Base-by-base conservation (phyloP, 2,113 vertebrate species). In the Callionymus lyra region DNA sequence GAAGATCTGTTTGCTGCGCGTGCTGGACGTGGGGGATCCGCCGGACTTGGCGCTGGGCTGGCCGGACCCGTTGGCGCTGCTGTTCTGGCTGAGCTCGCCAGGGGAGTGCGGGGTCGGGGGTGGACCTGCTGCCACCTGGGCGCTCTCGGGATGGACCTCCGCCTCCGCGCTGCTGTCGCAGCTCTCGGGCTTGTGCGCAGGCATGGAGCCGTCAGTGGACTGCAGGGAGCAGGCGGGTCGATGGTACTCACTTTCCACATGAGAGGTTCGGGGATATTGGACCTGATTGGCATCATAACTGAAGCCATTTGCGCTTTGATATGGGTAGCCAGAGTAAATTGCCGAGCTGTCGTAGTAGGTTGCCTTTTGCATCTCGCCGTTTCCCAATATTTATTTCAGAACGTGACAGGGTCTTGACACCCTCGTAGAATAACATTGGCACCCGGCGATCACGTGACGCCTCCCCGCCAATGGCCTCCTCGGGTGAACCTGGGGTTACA, bases 331-430 rank as follows among this genome's bases (percentile, higher is more conserved):
- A 87, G 89, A 91, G 88, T 96, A 98, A 91, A 96, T 92, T 85
- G 91, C 90, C 71, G 93, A 91, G 86, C 90, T 93, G 91, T 97
- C 91, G 92, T 92, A 97, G 89, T 96, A 97, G 89, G 90, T 97
- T 86, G 92, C 90, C 87, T 99, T 97, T 97, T 99, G 94, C 95
- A 98, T 99, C 88, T 95, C 93, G 91, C 89, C 91, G 92, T 90
- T 93, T 95, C 91, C 90, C 89, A 90, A 88, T 94, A 91, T 90
- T 90, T 97, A 94, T 93, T 94, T 91, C 88, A 81, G 87, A 89
- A 92, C 89, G 90, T 98, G 93, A 97, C 93, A 89, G 88, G 90
- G 93, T 93, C 90, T 93, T 93, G 93, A 97, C 91, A 97, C 91
- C 90, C 90, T 87, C 77, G 88, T 91, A 91, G 92, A 94, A 93